Evolutionary conservation across 2,113 vertebrate genomes (phyloP), one percentile per base, ranked within the genome.

Genomic region (Heterocephalus glaber): DNA sequence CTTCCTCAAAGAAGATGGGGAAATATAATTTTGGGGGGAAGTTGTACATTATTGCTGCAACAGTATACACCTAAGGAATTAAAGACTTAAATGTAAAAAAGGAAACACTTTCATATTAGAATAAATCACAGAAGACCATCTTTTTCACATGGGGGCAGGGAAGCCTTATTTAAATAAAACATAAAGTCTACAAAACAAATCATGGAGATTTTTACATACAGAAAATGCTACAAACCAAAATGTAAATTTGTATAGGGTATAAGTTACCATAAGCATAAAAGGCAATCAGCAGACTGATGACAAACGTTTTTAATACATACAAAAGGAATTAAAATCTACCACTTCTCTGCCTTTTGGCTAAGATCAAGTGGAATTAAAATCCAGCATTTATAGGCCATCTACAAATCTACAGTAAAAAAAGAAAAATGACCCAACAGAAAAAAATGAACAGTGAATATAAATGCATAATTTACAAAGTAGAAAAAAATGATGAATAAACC

Each of bases 171-270:
- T 82, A 86, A 83, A 66, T 41, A 68, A 49, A 13, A 76, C 68
- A 90, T 33, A 26, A 74, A 72, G 28, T 54, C 86, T 94, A n/a
- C 47, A 85, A n/a, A 49, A 10, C 16, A 63, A 60, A 85, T 41
- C 60, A 87, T 66, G 72, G 22, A 82, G 10, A 41, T 47, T 81
- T 85, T 85, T 68, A 77, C 12, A 35, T 52, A 80, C 70, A 86
- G 26, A 35, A 87, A 90, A n/a, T 26, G 20, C 90, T 33, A 90
- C 44, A 90, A 92, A 79, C 52, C 24, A 90, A 79, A 94, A 66
- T 77, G 14, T 60, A 49, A 72, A 84, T 68, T 52, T 20, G 3
- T 80, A 13, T n/a, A 33, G 49, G 49, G 44, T 38, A 60, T 35
- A 74, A 47, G 47, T 84, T 41, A 84, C 30, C 68, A 82, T 65